Base-by-base conservation (phyloP, 2,113 vertebrate species). In the Solenodon paradoxus region DNA sequence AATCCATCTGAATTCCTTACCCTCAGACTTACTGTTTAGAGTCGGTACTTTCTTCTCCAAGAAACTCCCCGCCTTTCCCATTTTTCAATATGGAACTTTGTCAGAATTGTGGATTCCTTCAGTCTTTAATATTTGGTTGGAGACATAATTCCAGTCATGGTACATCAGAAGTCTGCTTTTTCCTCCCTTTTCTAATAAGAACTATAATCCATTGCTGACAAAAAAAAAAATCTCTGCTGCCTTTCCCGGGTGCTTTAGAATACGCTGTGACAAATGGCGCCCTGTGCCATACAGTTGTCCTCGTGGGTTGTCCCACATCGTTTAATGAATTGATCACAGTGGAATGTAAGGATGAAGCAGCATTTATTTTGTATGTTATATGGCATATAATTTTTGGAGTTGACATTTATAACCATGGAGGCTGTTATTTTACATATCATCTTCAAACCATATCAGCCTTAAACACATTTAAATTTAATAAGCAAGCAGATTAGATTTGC, bases 391-490 rank as follows among this genome's bases (percentile, higher is more conserved):
- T 98, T 98, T 98, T 98, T 96, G 97, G 97, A 96, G 97, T 98
- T 98, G 98, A 98, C 98, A 98, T 98, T 98, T 98, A 98, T 98
- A 98, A 98, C 98, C 97, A 97, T 97, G 97, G 98, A 98, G 98
- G 98, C 97, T 98, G 98, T 98, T 98, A 98, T 98, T 98, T 98
- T 98, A 98, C 98, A 98, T 98, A 98, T 97, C 96, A 98, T 98
- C 98, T 98, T 98, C 98, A 98, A 98, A 97, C 98, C 97, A 17
- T 98, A 98, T 98, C 98, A 98, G 98, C 98, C 98, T 98, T 98
- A 98, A 98, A 98, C 98, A 98, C 98, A 98, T 98, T 98, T 98
- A 98, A 98, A 98, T 98, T 98, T 98, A 98, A 98, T 98, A 98
- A 98, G 98, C 98, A 98, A 98, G 98, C 98, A 98, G 98, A 98